Base-by-base conservation (phyloP, 2,113 vertebrate species). In the Ctenodactylus gundi region DNA sequence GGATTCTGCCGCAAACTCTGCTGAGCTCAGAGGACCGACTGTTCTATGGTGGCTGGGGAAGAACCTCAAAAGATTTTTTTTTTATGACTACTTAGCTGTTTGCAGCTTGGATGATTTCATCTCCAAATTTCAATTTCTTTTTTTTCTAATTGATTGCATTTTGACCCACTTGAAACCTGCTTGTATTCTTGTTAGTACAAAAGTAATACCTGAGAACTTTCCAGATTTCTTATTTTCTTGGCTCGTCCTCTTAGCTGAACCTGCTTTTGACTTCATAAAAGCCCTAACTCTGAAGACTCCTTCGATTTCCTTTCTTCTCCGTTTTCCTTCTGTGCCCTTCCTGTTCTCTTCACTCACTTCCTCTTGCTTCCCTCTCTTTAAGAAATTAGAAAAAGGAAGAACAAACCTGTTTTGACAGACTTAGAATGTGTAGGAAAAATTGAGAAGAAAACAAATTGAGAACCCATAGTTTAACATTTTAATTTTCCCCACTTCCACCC, bases 401-500 rank as follows among this genome's bases (percentile, higher is more conserved):
- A 44, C 91, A 49, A 39, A 49, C 46, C 89, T 31, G 29, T 93
- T 60, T 31, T 46, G n/a, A 31, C 23, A 89, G 6, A 84, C 17
- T 14, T 53, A 36, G 34, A 65, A 67, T 20, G 12, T 55, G 21
- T 86, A 36, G 53, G 55, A 77, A 87, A 89, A 68, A 34, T 73
- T 95, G 81, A 73, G 29, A 88, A 57, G 36, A 84, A 85, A 85
- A 94, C n/a, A 94, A 58, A n/a, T 27, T 55, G 70, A 93, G 65
- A 94, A 67, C 20, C 15, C 70, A 8, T 60, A 29, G 27, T 62
- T 88, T 65, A 62, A 53, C 77, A 78, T 55, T 86, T 60, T 82
- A 95, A 53, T 68, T 23, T 31, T 46, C 41, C 23, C 11, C 10
- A n/a, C n/a, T n/a, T n/a, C 7, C 44, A 51, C 0, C 39, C 13